phyloP scores from a whole-genome alignment of 2,888 invertebrate species.

The Cosmia pyralina region DNA sequence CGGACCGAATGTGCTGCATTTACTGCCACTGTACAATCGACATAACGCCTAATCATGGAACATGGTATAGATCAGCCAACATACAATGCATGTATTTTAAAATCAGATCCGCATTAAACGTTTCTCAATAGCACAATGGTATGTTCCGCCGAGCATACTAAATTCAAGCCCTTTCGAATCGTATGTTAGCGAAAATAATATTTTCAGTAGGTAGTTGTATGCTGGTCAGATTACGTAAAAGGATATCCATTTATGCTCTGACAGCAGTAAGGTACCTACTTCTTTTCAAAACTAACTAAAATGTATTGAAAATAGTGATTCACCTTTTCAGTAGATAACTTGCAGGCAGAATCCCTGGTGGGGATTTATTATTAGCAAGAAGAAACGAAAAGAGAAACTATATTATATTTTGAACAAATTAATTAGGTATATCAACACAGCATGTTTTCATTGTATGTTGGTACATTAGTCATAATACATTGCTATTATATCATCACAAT shows the following conservation, averaged over 20 bases:
- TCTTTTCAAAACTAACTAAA: neutral
- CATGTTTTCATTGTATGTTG: neutral
- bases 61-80: slow-evolving; percentile 3
- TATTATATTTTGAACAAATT: neutral
- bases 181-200: neutral
- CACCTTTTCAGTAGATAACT: neutral
- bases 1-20: slow-evolving; percentile 10
- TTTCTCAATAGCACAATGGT: slow-evolving; percentile 20
- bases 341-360: neutral
- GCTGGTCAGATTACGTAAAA: neutral
- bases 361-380: neutral
- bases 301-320: neutral
- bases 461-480: slow-evolving; percentile 13
- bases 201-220: neutral
- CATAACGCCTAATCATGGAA: slow-evolving; percentile 7
- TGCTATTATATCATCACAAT: slow-evolving; percentile 21
- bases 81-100: slow-evolving; percentile 33
- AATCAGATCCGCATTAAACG: slow-evolving; percentile 27
- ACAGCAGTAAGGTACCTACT: neutral
- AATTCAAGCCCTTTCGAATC: slow-evolving; percentile 16
- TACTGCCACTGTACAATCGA: slow-evolving; percentile 42
- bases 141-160: slow-evolving; percentile 1
- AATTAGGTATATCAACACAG: neutral
- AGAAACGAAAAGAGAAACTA: too few species aligned
- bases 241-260: slow-evolving; percentile 1